Evolutionary conservation across 2,113 vertebrate genomes (phyloP).

Genomic region (Sceloporus tristichus): DNA sequence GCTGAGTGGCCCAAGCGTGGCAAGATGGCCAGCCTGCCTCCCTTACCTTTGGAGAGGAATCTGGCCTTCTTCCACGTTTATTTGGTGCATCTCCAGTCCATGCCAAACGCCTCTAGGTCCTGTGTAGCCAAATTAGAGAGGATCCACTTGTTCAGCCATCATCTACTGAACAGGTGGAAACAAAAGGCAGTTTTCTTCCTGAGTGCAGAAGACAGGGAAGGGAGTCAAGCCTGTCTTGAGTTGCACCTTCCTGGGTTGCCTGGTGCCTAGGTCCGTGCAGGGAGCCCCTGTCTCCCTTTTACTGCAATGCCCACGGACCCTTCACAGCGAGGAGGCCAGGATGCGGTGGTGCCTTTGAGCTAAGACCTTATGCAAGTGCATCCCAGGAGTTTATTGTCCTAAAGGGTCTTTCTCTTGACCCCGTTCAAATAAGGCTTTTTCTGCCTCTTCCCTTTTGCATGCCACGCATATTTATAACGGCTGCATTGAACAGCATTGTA

Average conservation of each 20-base stretch:
- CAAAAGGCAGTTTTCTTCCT: background rate
- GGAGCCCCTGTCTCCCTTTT: no score
- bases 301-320: no score
- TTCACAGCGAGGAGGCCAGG: background rate
- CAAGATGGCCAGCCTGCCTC: no score
- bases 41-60: background rate
- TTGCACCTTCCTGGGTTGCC: background rate
- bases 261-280: background rate
- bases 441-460: background rate
- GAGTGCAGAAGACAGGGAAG: background rate
- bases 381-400: background rate
- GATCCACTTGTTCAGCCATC: background rate
- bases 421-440: background rate
- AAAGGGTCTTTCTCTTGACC: background rate
- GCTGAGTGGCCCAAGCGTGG: background rate
- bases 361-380: background rate
- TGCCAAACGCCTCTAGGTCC: background rate
- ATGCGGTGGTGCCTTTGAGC: no score
- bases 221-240: background rate
- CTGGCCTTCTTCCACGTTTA: background rate
- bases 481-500: background rate
- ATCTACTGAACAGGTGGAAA: background rate
- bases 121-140: slow-evolving; percentile 6
- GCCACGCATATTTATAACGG: no score
- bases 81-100: background rate